phyloP scores from a whole-genome alignment of 1,140 invertebrate genomes.

The Meteorus sp. region DNA sequence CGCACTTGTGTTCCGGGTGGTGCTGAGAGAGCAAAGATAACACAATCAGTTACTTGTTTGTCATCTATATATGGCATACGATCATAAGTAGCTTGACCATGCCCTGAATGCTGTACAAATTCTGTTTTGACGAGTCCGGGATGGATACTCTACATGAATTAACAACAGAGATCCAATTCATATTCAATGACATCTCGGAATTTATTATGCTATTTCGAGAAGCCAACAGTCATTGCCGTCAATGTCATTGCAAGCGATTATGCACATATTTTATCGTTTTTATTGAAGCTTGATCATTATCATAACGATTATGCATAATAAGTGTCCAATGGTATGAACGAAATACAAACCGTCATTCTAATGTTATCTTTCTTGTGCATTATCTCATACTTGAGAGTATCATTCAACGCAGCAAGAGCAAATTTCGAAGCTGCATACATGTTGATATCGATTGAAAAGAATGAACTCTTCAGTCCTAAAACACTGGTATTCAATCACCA shows the following conservation, averaged over 20 bases:
- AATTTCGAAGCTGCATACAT: slow-evolving; percentile 60
- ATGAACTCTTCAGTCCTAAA: neutral
- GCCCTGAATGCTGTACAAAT: neutral
- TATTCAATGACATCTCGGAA: too few relatives aligned
- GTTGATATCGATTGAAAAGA: neutral
- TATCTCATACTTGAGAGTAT: slow-evolving; percentile 58
- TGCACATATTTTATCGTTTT: too few relatives aligned
- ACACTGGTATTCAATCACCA: slow-evolving; percentile 2
- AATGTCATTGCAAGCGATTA: too few relatives aligned
- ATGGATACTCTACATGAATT: neutral
- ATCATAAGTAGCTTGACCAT: neutral
- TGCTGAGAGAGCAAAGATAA: neutral
- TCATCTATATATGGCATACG: neutral
- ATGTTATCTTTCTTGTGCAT: slow-evolving; percentile 35
- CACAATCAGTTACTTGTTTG: neutral
- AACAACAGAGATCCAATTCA: too few relatives aligned
- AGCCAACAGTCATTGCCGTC: too few relatives aligned
- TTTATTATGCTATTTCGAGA: too few relatives aligned
- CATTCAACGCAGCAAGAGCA: slow-evolving; percentile 57
- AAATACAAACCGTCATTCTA: slow-evolving; percentile 47
- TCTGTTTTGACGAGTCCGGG: neutral
- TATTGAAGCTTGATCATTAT: too few relatives aligned
- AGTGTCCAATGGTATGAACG: too few relatives aligned
- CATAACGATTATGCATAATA: too few relatives aligned
- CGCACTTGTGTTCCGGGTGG: neutral